Evolutionary conservation across 2,113 vertebrate species (phyloP), one percentile per base, ranked within the genome.

Genomic region (Phrynocephalus versicolor): DNA sequence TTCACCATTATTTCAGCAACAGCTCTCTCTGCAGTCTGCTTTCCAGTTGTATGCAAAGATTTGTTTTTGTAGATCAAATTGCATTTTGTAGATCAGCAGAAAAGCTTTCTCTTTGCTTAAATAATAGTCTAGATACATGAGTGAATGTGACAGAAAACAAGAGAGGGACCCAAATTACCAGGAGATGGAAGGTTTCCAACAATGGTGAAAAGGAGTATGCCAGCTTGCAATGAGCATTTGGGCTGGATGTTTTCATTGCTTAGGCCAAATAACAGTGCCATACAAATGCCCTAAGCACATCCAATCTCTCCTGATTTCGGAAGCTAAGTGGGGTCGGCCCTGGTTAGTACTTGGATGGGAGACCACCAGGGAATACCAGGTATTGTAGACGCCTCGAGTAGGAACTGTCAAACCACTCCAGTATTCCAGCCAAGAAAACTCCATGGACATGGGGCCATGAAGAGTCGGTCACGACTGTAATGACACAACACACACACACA

Each of bases 21-120:
- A 84, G 15, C 73, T 72, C 86, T 89, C 82, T 89, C 62, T 84
- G 10, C 81, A 37, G 2, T 81, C 85, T 78, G 55, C 78, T 82
- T 76, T 67, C 73, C 16, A 2, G 70, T 2, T 73, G 30, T 21
- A 23, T 62, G 33, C 15, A 65, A 27, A 65, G 6, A 60, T 15
- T 60, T 60, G 19, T 60, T 60, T 60, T 60, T 60, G 58, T 60
- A 60, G 58, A 60, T 60, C 58, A 60, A 51, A 51, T 51, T 51
- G 45, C 45, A 51, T 51, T 19, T n/a, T 60, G 18, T 14, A 60
- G 58, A 14, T 25, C 71, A 41, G 23, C 39, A 73, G 23, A 16
- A 23, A 37, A 73, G 39, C 39, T 37, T 45, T 74, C 72, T 39
- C 23, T 25, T 45, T 74, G 41, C 21, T 23, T 51, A 1, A 9